Evolutionary conservation across 2,113 vertebrate species (phyloP).

Genomic region (Carettochelys insculpta): DNA sequence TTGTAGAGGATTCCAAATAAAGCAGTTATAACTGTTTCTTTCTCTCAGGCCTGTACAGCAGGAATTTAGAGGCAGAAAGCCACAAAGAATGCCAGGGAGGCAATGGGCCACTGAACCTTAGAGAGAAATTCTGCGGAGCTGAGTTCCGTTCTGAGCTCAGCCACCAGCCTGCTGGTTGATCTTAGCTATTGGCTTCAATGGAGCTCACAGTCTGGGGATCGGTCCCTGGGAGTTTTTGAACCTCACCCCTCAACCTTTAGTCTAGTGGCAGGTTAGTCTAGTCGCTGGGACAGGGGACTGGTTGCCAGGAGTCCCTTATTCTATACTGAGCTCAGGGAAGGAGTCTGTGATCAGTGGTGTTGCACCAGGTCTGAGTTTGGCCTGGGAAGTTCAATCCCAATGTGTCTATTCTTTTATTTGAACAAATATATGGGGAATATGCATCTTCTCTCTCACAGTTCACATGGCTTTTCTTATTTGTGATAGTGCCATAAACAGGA

Average conservation of each 20-base stretch:
- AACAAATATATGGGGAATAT: rapidly evolving
- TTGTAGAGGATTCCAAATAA: not conserved
- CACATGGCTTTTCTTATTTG: not conserved
- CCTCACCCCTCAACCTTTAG: not conserved
- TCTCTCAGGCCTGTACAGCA: not conserved
- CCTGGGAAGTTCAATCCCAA: not conserved
- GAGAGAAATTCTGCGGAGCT: no score
- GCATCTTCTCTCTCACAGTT: not conserved
- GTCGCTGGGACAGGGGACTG: not conserved
- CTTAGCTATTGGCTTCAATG: not conserved
- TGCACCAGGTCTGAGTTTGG: not conserved
- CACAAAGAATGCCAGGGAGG: not conserved
- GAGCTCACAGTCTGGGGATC: not conserved
- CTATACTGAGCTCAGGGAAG: not conserved
- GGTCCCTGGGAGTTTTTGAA: not conserved
- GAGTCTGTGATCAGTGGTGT: not conserved
- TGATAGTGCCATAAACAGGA: not conserved
- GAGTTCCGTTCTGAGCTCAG: no score
- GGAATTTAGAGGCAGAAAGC: not conserved
- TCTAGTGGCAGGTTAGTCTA: not conserved
- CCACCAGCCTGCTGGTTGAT: no score
- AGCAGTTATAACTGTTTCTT: not conserved
- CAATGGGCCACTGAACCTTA: no score
- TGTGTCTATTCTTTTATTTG: not conserved
- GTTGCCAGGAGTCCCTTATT: rapidly evolving